These are phyloP conservation scores for Epinotia ramella DNA, from an alignment of 2,888 invertebrate species.

Conservation along the genomic window DNA sequence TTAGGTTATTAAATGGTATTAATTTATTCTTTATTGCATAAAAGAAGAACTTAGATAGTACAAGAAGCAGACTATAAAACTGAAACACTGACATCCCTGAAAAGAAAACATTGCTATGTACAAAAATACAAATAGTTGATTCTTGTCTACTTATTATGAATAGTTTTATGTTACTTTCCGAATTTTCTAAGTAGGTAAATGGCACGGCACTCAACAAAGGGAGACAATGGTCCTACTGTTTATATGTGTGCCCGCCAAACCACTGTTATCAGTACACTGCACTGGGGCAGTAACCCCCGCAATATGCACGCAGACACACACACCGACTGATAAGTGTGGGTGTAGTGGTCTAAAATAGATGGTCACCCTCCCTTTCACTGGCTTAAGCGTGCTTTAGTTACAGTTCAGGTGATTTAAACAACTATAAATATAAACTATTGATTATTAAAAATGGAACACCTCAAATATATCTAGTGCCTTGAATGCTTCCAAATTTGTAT, in stretches of 20 bases:
- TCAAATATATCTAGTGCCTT: neutral
- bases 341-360: slow-evolving; percentile 75
- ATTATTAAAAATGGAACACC: neutral
- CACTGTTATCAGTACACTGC: slow-evolving; percentile 44
- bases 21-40: too few relatives aligned
- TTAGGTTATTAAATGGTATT: too few relatives aligned
- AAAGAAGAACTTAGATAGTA: too few relatives aligned
- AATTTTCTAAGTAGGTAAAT: too few relatives aligned
- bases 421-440: slow-evolving; percentile 46
- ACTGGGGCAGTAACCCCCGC: slow-evolving; percentile 72
- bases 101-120: too few relatives aligned
- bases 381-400: slow-evolving; percentile 70
- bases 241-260: slow-evolving; percentile 17
- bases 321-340: slow-evolving; percentile 48
- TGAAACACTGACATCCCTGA: too few relatives aligned
- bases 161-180: too few relatives aligned
- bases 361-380: slow-evolving; percentile 83
- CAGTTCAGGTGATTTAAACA: slow-evolving; percentile 57
- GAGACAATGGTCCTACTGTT: slow-evolving; percentile 28
- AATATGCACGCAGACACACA: slow-evolving; percentile 55
- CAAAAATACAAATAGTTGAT: too few relatives aligned
- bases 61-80: too few relatives aligned
- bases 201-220: too few relatives aligned
- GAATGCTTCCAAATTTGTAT: neutral
- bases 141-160: too few relatives aligned